Conservation (phyloP, 2,888 invertebrate genomes). For the Eupithecia vulgata region DNA sequence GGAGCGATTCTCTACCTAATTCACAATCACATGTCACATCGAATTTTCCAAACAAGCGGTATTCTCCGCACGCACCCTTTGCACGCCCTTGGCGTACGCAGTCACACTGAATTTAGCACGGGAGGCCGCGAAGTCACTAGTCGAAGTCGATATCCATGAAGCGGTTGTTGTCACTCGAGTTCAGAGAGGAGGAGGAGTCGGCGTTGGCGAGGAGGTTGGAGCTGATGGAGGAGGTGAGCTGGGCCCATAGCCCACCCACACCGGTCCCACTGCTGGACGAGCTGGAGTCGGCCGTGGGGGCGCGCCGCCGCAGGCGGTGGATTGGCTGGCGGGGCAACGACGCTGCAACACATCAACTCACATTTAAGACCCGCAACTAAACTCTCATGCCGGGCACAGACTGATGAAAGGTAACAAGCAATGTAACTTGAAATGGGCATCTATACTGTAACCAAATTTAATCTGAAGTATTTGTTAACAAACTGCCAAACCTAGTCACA, state of each 20-base stretch:
- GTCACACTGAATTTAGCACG: conserved; percentile 11
- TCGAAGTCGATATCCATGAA: conserved; percentile 81
- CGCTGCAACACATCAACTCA: conserved; percentile 41
- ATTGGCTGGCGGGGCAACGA: conserved; percentile 56
- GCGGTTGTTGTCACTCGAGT: conserved; percentile 55
- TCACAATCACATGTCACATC: conserved; percentile 5
- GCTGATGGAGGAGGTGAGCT: conserved; percentile 44
- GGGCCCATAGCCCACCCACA: conserved; percentile 55
- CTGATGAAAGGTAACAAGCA: not conserved
- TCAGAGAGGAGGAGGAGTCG: conserved; percentile 47
- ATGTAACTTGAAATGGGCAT: conserved; percentile 1
- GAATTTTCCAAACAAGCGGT: not conserved
- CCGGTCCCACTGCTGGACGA: conserved; percentile 29
- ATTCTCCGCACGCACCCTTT: not conserved
- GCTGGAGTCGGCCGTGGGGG: conserved; percentile 31
- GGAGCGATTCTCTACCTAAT: not conserved
- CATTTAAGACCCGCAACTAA: not conserved
- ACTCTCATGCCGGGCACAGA: not conserved
- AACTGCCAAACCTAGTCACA: too few species aligned
- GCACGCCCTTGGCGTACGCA: not conserved
- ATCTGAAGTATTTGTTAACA: not conserved
- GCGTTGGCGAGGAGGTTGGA: conserved; percentile 27
- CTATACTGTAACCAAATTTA: not conserved
- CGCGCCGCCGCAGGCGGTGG: conserved; percentile 42
- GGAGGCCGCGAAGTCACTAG: conserved; percentile 46